Evolutionary conservation across 2,797 vertebrate genomes (phyloP).

Genomic region (Etheostoma perlongum): DNA sequence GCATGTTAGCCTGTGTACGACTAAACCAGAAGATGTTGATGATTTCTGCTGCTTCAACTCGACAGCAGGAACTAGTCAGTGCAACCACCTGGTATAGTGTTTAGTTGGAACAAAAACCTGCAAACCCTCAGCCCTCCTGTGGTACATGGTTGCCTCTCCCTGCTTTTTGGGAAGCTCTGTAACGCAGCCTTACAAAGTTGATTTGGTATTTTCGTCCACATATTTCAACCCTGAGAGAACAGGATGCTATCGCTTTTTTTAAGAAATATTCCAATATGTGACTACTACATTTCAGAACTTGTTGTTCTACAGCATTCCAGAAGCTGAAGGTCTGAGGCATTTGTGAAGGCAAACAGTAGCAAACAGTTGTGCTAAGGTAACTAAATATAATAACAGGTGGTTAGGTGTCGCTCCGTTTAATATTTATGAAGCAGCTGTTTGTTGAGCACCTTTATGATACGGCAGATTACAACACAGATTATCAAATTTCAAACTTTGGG

Average conservation of each 20-base stretch:
- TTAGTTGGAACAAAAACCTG: constrained; percentile 22
- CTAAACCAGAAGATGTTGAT: constrained; percentile 21
- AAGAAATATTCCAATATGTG: constrained; percentile 17
- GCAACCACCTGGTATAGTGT: constrained; percentile 36
- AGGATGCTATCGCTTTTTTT: constrained; percentile 32
- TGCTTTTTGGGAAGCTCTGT: constrained; percentile 32
- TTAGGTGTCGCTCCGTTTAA: constrained; percentile 10
- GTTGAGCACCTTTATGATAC: not conserved
- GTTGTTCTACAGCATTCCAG: constrained; percentile 39
- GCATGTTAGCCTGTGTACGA: not conserved
- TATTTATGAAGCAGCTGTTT: constrained; percentile 36
- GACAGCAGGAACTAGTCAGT: constrained; percentile 35
- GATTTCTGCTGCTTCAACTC: constrained; percentile 30
- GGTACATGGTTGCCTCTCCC: constrained; percentile 25
- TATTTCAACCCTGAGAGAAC: constrained; percentile 32
- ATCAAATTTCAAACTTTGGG: constrained; percentile 20
- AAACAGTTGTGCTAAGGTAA: not conserved
- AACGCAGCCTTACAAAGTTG: constrained; percentile 26
- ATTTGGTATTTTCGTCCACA: constrained; percentile 35
- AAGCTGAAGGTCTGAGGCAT: not conserved
- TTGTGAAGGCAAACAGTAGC: constrained; percentile 1
- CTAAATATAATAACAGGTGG: constrained; percentile 4
- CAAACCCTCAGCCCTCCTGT: constrained; percentile 11
- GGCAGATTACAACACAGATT: not conserved
- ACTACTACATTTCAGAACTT: constrained; percentile 16